phyloP scores from a whole-genome alignment of 2,113 vertebrate genomes.

The Heterotis niloticus region DNA sequence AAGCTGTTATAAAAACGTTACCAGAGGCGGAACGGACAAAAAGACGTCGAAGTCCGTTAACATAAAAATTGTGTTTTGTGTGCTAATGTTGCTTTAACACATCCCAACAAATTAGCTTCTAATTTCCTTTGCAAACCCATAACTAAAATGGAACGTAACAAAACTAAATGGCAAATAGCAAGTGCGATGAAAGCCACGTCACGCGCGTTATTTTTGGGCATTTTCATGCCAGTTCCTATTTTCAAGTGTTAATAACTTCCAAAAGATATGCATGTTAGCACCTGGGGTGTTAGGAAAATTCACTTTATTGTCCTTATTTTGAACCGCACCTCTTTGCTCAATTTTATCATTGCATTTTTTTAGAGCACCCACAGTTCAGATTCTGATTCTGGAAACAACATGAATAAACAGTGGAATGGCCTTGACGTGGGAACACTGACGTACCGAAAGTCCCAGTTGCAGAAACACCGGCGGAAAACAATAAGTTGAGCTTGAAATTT shows the following conservation, averaged over 20 bases:
- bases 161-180: slow-evolving; percentile 3
- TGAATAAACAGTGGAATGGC: too few species aligned
- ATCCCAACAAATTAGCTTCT: slow-evolving; percentile 14
- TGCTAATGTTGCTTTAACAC: slow-evolving; percentile 6
- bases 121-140: neutral
- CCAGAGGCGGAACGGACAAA: neutral
- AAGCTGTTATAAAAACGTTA: neutral
- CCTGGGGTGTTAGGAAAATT: neutral
- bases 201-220: neutral
- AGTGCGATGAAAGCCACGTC: neutral
- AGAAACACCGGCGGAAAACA: too few species aligned
- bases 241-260: neutral
- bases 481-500: too few species aligned
- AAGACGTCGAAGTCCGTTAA: neutral
- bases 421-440: too few species aligned
- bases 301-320: too few species aligned
- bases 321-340: too few species aligned
- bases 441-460: too few species aligned
- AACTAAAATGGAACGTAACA: neutral
- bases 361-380: too few species aligned
- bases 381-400: too few species aligned
- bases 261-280: neutral
- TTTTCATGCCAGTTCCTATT: neutral
- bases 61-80: slow-evolving; percentile 8
- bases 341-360: too few species aligned